Base-by-base conservation (phyloP, 1,140 invertebrate species). In the Galendromus occidentalis region DNA sequence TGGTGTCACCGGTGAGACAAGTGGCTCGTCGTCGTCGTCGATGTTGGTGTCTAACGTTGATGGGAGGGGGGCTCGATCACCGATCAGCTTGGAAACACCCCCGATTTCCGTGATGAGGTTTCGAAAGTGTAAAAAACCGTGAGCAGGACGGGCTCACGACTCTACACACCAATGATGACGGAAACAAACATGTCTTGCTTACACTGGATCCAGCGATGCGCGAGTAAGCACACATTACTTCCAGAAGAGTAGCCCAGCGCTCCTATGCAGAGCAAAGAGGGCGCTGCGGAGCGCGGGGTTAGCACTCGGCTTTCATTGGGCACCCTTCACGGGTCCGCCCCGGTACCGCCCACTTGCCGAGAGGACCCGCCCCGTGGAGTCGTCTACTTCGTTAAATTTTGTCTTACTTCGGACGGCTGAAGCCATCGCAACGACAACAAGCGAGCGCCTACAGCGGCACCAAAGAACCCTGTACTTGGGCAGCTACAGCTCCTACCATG, bases 161-260 rank as follows among this genome's bases (percentile, higher is more conserved):
- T 39, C 33, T 39, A 39, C 33, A 39, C 33, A 39, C 33, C 33
- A 39, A 39, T 39, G 33, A 39, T 39, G 51, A 59, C 51, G 51
- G 33, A 59, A 59, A 59, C 51, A 59, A 59, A 59, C 51, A 59
- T 59, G 25, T 59, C 51, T 59, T 59, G 51, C 51, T 59, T 59
- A 59, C 51, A 59, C 25, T 59, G 51, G 51, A 59, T 25, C 51
- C 51, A 59, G 51, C 51, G 51, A 59, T 59, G 51, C 51, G 51
- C 51, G 51, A 59, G 51, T 59, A 59, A 59, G 51, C 51, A 33
- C 51, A 59, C 51, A 59, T 59, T 59, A 59, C 51, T 59, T 59
- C 51, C 51, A 59, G 51, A 59, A 59, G 51, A 59, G 51, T 59
- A 33, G 51, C 51, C 51, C 33, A 39, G 33, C 33, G 33, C 33